phyloP scores from a whole-genome alignment of 2,113 vertebrate species.

The Gobiocypris rarus region DNA sequence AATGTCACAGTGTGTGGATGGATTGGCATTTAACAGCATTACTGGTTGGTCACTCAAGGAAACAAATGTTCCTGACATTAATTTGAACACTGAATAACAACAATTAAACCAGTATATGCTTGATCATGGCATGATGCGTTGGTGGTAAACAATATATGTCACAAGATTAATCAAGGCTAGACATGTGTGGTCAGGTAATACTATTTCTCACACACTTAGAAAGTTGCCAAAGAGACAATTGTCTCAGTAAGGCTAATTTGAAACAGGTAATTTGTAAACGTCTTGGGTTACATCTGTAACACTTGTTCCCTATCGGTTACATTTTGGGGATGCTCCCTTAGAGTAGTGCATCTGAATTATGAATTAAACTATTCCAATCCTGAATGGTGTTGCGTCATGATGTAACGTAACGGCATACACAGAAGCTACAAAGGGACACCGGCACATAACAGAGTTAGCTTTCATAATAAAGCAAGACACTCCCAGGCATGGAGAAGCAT shows the following conservation, averaged over 20 bases:
- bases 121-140: neutral
- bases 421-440: too few relatives aligned
- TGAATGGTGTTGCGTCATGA: too few relatives aligned
- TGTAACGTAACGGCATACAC: too few relatives aligned
- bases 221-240: neutral
- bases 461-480: too few relatives aligned
- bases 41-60: neutral
- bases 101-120: neutral
- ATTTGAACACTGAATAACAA: neutral
- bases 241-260: neutral
- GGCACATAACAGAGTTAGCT: too few relatives aligned
- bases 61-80: neutral
- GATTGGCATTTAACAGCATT: neutral
- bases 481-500: too few relatives aligned
- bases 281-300: too few relatives aligned
- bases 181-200: neutral
- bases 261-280: neutral
- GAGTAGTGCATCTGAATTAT: too few relatives aligned
- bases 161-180: neutral
- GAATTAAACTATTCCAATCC: too few relatives aligned
- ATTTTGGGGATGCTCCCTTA: too few relatives aligned
- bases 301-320: too few relatives aligned
- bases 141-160: neutral
- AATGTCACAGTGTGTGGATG: neutral
- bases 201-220: neutral